Evolutionary conservation across 1,140 invertebrate species (phyloP), one percentile per base, ranked within the genome.

Genomic region (Megalonaias nervosa): DNA sequence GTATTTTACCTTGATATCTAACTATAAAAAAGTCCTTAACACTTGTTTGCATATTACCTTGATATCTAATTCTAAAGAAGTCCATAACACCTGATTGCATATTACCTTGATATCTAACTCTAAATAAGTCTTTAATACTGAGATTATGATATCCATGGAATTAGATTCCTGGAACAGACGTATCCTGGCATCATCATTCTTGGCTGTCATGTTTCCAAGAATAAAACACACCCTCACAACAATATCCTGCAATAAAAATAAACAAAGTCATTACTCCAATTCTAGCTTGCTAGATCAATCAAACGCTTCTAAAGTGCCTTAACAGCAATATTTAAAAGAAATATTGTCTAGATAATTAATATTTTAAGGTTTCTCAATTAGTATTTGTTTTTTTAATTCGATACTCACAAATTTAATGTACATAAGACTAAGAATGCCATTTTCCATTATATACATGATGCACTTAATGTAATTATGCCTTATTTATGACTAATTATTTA

Each of bases 161-260:
- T 93, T 92, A 55, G 89, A 85, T 84, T 93, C 93, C 74, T 93
- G 88, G 85, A 92, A 94, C 74, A 94, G 83, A 21, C 93, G 91
- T 13, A 93, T 87, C 66, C 95, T 89, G 0, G 94, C 94, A 11
- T 91, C 89, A 61, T 95, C 93, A 84, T 93, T 93, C 76, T 93
- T 93, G 69, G 94, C 94, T 83, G 95, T 93, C 87, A 96, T 93
- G 86, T 96, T 96, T 26, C 95, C 95, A 23, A 96, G 91, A 79
- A 94, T 94, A 88, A 95, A 96, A 21, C 93, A 94, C 62, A 96
- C 89, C 4, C 95, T 90, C 31, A 96, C 93, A 55, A 95, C 92
- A 75, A 95, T 92, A 88, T 94, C 93, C 90, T 91, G 72, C 55
- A 87, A 80, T 23, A 26, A 77, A 71, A 74, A 62, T 70, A 71